phyloP scores from a whole-genome alignment of 2,113 vertebrate genomes.

The Uria aalge region DNA sequence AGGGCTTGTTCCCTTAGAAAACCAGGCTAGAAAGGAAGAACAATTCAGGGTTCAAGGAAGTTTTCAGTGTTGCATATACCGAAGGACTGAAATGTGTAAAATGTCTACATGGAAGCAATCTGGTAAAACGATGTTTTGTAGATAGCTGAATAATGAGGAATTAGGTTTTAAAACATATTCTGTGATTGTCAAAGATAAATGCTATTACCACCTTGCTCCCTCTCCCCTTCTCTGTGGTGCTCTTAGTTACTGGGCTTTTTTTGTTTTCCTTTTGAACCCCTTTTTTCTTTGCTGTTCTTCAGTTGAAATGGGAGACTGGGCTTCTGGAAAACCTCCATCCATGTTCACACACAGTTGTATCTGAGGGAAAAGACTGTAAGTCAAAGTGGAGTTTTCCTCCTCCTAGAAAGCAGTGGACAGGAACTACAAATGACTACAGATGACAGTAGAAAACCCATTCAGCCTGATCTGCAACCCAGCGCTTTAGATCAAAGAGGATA shows the following conservation, averaged over 20 bases:
- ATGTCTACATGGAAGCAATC: background rate
- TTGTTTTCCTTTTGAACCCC: rapidly evolving
- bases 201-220: background rate
- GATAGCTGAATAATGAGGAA: background rate
- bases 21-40: background rate
- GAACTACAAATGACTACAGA: background rate
- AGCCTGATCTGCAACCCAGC: background rate
- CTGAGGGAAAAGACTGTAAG: background rate
- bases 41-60: background rate
- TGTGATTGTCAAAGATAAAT: background rate
- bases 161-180: background rate
- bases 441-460: background rate
- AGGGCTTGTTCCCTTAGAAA: background rate
- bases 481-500: background rate
- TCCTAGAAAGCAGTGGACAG: background rate
- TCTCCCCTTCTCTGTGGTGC: background rate
- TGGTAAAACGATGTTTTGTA: background rate
- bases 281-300: background rate
- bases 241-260: background rate
- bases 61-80: background rate
- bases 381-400: background rate
- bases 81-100: background rate
- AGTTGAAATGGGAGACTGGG: background rate
- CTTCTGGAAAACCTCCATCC: background rate
- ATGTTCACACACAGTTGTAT: background rate